Base-by-base conservation (phyloP, 1,140 invertebrate species). In the Drosophila equinoxialis region DNA sequence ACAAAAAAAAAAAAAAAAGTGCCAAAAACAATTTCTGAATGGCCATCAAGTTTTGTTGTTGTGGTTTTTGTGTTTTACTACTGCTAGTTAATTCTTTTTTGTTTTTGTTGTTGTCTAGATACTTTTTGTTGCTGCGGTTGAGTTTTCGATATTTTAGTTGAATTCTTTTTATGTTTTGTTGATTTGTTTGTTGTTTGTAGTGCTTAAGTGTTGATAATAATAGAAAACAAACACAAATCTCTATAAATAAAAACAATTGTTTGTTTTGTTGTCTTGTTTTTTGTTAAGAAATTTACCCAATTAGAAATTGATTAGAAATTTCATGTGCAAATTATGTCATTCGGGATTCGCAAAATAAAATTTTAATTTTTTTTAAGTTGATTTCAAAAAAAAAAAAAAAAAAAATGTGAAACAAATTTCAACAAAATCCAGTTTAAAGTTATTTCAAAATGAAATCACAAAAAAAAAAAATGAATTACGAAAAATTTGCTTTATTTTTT, bases 131-230 rank as follows among this genome's bases (percentile, higher is more conserved):
- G 83, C 87, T 86, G 83, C 82, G 82, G 3, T 89, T 89, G 89
- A 71, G 89, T 87, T 89, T 89, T 89, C 89, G 83, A 89, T 89
- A 89, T 87, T 87, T 87, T 89, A 84, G 84, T 80, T 87, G 83
- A 77, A 80, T 89, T 51, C 74, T 69, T 72, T 37, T 68, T 69
- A n/a, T 63, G 35, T 77, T 59, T 51, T 67, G 77, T 70, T 84
- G 80, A 76, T 89, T 89, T 86, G 65, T 89, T 87, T 87, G 77
- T 87, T 89, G 76, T 73, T 78, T 72, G 79, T 66, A 73, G 64
- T 48, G 14, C 60, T 51, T 42, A 39, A 51, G 35, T 73, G 20
- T 42, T 51, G 17, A 42, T 1, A 17, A 17, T 17, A 17, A 17
- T 17, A 26, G 42, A 45, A 17, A 54, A 26, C 37, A 45, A 10